Base-by-base conservation (phyloP, 2,113 vertebrate species). In the Recurvirostra avosetta region DNA sequence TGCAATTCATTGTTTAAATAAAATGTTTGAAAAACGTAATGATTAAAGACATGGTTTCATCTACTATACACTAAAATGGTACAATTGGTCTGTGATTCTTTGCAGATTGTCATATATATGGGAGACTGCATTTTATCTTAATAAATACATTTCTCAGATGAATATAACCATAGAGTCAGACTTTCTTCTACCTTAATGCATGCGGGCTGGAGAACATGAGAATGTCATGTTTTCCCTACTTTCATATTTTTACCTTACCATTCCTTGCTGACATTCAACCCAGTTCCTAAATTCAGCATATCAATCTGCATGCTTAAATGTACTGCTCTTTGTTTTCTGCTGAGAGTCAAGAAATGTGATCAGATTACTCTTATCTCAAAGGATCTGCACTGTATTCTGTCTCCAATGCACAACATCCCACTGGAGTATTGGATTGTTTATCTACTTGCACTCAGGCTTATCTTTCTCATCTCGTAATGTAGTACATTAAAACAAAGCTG, bases 361-460 rank as follows among this genome's bases (percentile, higher is more conserved):
- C 95, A 70, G 90, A 79, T 6, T 3, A 88, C 65, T 91, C 41
- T 96, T 97, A 98, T 96, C 97, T 94, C 22, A 5, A 95, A 96
- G 43, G 78, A 95, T 97, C 97, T 93, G 82, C 86, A 90, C 84
- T 92, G 76, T 87, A 94, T 92, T 97, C 76, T 89, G 79, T 78
- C 85, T 94, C 83, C 40, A 73, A 70, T 68, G 65, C 93, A 95
- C 76, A 97, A 95, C 95, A 96, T 97, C 96, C 94, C 96, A 94
- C 94, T 67, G 90, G 95, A 97, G 96, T 94, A 97, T 95, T 94
- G 92, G 94, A 88, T 96, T 96, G 92, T 97, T 98, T 96, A 98
- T 97, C 97, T 97, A 36, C 95, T 98, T 87, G 90, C 95, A 88
- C n/a, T 87, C 86, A 83, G 84, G 62, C 83, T 98, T 98, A 98